Evolutionary conservation across 1,140 invertebrate genomes (phyloP).

Genomic region (Oncopeltus fasciatus): DNA sequence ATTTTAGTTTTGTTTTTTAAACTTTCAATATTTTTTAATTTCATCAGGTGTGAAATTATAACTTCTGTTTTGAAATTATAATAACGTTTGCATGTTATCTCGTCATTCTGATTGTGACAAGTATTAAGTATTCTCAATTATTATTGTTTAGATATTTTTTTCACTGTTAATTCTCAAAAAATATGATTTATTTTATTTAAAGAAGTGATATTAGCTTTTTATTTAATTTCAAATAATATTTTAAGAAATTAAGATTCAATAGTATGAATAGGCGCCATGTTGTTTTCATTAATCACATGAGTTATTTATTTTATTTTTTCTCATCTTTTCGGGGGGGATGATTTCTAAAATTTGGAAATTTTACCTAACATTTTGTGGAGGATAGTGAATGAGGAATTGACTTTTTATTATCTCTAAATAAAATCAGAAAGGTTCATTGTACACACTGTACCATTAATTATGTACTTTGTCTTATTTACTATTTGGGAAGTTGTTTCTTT

Average conservation of each 20-base stretch:
- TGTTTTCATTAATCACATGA: slow-evolving; percentile 2
- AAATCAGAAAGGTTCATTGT: not conserved
- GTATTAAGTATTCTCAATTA: not conserved
- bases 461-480: not conserved
- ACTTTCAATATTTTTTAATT: not conserved
- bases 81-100: not conserved
- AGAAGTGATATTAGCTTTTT: not conserved
- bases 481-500: not conserved
- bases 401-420: not conserved
- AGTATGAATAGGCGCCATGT: not conserved
- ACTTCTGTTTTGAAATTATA: not conserved
- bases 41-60: not conserved
- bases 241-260: not conserved
- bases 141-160: slow-evolving; percentile 3
- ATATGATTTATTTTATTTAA: slow-evolving; percentile 1
- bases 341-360: not conserved
- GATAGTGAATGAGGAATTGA: not conserved
- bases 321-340: not conserved
- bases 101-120: not conserved
- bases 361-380: not conserved
- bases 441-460: not conserved
- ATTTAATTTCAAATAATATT: not conserved
- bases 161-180: not conserved
- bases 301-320: not conserved
- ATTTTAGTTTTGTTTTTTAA: not conserved